These are phyloP conservation scores for Phoxinus dragarum DNA, from an alignment of 2,797 vertebrate genomes.

Conservation along the genomic window DNA sequence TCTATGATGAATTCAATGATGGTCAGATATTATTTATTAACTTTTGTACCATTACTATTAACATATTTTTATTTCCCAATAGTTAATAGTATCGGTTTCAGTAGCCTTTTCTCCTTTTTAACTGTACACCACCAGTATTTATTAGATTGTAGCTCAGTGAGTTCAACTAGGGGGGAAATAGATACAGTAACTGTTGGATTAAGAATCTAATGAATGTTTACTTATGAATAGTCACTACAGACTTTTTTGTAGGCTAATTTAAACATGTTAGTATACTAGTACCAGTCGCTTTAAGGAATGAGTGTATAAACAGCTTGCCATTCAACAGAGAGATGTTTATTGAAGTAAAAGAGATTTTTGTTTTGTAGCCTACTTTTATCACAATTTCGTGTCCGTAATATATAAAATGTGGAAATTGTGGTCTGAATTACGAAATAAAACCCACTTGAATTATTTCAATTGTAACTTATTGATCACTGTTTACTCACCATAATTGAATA, in stretches of 20 bases:
- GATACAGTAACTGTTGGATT: not conserved
- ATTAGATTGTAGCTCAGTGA: not conserved
- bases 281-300: not conserved
- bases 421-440: not conserved
- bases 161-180: not conserved
- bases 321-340: not conserved
- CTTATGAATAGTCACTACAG: not conserved
- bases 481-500: constrained; percentile 95
- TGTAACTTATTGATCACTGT: not conserved
- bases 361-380: not conserved
- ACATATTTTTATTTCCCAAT: not conserved
- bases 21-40: not conserved
- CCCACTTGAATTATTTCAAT: not conserved
- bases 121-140: not conserved
- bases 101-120: too few relatives aligned
- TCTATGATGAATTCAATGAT: not conserved
- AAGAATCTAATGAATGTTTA: not conserved
- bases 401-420: not conserved
- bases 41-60: not conserved
- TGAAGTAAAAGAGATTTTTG: not conserved
- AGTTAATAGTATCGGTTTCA: not conserved
- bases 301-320: not conserved
- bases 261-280: not conserved
- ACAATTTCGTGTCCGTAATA: not conserved
- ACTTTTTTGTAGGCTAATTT: too few relatives aligned